Conservation (phyloP, 2,113 vertebrate genomes). For the Nibea coibor region DNA sequence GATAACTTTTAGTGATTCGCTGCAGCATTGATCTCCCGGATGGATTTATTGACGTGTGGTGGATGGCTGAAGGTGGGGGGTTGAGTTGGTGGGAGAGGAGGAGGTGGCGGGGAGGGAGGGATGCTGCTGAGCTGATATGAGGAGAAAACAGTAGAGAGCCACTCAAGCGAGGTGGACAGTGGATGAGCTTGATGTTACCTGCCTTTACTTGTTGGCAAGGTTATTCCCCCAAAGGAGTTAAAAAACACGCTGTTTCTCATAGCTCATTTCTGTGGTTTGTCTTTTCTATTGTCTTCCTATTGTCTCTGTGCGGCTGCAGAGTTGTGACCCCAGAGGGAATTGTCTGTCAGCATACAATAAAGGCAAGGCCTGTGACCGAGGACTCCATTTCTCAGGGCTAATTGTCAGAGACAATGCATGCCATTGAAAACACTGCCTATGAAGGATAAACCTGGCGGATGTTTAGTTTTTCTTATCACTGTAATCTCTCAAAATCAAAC, state of each 20-base stretch:
- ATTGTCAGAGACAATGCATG: constrained; percentile 74
- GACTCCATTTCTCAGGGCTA: constrained; percentile 71
- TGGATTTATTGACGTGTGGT: constrained; percentile 84
- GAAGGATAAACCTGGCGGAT: constrained; percentile 78
- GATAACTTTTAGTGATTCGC: constrained; percentile 88
- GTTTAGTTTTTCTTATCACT: constrained; percentile 76
- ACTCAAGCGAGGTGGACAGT: constrained; percentile 67
- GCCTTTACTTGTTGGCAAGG: constrained; percentile 49
- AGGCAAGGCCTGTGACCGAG: constrained; percentile 63
- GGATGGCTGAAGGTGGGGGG: constrained; percentile 74
- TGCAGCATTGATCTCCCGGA: constrained; percentile 83
- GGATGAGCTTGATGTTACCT: constrained; percentile 64
- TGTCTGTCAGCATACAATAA: constrained; percentile 78
- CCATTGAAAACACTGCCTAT: constrained; percentile 54
- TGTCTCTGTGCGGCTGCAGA: constrained; percentile 53
- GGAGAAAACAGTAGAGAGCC: constrained; percentile 70
- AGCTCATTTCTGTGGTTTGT: constrained; percentile 61
- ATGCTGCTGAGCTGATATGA: constrained; percentile 59
- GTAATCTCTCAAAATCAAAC: constrained; percentile 60
- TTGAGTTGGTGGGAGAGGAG: constrained; percentile 56
- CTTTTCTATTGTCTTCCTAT: constrained; percentile 64
- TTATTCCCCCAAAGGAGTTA: constrained; percentile 52
- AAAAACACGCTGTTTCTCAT: constrained; percentile 48
- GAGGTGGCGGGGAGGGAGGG: constrained; percentile 19
- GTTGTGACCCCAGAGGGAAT: constrained; percentile 73